Base-by-base conservation (phyloP, 2,888 invertebrate genomes). In the Acanthosoma haemorrhoidale region DNA sequence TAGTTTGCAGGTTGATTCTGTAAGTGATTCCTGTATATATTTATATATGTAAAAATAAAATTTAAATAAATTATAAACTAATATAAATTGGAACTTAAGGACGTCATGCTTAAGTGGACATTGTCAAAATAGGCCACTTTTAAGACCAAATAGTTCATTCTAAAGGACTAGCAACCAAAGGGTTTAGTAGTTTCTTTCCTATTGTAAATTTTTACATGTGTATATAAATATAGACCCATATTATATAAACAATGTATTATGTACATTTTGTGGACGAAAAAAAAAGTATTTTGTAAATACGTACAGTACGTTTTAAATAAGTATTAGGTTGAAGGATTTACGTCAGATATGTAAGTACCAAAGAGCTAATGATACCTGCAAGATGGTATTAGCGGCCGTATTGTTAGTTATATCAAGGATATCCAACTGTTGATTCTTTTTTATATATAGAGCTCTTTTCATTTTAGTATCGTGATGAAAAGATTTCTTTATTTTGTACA, bases 81-180 rank as follows among this genome's bases (percentile, higher is more conserved):
- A 43, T 67, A 67, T 67, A 67, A 67, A 67, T 21, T 67, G 57
- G 51, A 67, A 67, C 51, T 31, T 67, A 67, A 67, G 67, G 67
- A 67, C 67, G 67, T 67, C 32, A 67, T 67, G 51, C 57, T 51
- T 67, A 38, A 67, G 67, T 25, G 18, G 57, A 31, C 51, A 25
- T 67, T 16, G 29, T 34, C 18, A 16, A 51, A 11, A 18, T 34
- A n/a, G n/a, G 21, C 51, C 67, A 16, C 9, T 36, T 51, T 43
- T 34, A 67, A 67, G 67, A 67, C 67, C 67, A 67, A 67, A 43
- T 51, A 67, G 67, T 67, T 67, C 67, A 57, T 34, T 32, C 21
- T 32, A 34, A 67, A 34, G 67, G 43, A 67, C 67, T 67, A 57
- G 18, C 32, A 32, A 67, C 67, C 67, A 67, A 67, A 67, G 67